Evolutionary conservation across 2,797 vertebrate genomes (phyloP), one percentile per base, ranked within the genome.

Genomic region (Pitangus sulphuratus): DNA sequence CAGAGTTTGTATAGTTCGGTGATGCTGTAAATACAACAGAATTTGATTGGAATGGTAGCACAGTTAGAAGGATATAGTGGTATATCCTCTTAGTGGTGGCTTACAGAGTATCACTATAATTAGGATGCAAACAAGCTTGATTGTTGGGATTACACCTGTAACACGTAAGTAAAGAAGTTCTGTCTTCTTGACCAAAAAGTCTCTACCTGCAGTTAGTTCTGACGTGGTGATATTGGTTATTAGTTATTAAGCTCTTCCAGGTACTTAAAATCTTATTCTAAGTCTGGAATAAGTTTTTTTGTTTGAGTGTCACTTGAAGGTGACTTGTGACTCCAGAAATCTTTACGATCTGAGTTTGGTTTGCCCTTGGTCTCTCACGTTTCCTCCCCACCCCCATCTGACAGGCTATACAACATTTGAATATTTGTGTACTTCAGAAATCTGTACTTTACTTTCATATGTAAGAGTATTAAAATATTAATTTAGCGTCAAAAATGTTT

Each of bases 121-220:
- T 72, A 47, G 54, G 75, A 37, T 87, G 54, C 11, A 84, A 20
- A 58, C 22, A 54, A 45, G 20, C 53, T 62, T 57, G 48, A 5
- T 51, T 57, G 37, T 54, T 93, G 51, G 53, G 42, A 39, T 92
- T 70, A 62, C 8, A 54, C 33, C 62, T 50, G 28, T 64, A 82
- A 30, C 53, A 61, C 0, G 0, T 35, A 45, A 0, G 0, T 54
- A 28, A 60, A 42, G 33, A 53, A 8, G 3, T 71, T 90, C 22
- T 88, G 16, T 77, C 35, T 53, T 56, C 18, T 51, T 66, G 60
- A 10, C 48, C 48, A 60, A 79, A 33, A 6, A 57, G 10, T 47
- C 30, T 87, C 25, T 86, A 3, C 25, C 16, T 65, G 24, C 28
- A 10, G 14, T 54, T 65, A 72, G 21, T 87, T 83, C 75, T 80